phyloP scores from a whole-genome alignment of 2,888 invertebrate genomes.

The Apamea sordens region DNA sequence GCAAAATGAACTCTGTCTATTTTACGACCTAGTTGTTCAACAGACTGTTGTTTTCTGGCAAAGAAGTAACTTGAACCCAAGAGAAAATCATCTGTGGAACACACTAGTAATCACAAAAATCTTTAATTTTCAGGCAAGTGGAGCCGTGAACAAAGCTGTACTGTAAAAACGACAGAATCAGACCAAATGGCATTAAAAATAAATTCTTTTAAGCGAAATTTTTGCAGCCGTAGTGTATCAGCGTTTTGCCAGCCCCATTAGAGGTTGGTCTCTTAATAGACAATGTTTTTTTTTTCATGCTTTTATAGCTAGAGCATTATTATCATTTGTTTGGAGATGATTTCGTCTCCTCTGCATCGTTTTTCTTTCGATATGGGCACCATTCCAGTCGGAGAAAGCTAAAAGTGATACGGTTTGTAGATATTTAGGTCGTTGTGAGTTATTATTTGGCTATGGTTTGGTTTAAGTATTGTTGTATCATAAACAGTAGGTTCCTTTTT shows the following conservation, averaged over 20 bases:
- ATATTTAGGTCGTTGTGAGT: slow-evolving; percentile 37
- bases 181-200: slow-evolving; percentile 4
- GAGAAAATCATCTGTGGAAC: background rate
- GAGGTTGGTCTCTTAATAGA: slow-evolving; percentile 12
- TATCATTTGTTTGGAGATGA: slow-evolving; percentile 17
- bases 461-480: background rate
- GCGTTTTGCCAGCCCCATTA: slow-evolving; percentile 18
- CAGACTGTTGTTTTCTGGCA: background rate
- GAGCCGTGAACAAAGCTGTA: background rate
- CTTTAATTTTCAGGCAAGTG: background rate
- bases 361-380: slow-evolving; percentile 28
- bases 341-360: background rate
- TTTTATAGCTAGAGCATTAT: slow-evolving; percentile 4
- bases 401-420: slow-evolving; percentile 13
- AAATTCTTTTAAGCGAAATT: slow-evolving; percentile 13
- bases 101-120: background rate
- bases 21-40: background rate
- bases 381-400: slow-evolving; percentile 34
- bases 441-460: slow-evolving; percentile 18
- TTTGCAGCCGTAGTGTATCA: slow-evolving; percentile 9
- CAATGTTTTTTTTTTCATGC: background rate
- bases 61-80: background rate
- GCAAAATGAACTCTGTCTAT: background rate
- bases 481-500: background rate
- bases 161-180: slow-evolving; percentile 3